Evolutionary conservation across 2,888 invertebrate genomes (phyloP).

Genomic region (Blomia tropicalis): DNA sequence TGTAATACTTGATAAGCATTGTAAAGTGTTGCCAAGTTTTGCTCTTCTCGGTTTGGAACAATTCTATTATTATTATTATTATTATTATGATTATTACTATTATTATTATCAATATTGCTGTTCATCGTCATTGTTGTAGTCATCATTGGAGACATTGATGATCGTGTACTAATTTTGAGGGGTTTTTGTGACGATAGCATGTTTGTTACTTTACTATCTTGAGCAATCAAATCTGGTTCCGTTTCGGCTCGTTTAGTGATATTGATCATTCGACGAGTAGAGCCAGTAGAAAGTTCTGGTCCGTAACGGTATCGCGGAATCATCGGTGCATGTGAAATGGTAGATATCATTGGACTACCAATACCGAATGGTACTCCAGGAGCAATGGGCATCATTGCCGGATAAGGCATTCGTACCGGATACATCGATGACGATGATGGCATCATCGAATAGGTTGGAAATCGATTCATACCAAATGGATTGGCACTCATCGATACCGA

Average conservation of each 20-base stretch:
- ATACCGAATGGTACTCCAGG: background rate
- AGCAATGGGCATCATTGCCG: background rate
- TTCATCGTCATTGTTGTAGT: too few species aligned
- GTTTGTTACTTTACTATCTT: background rate
- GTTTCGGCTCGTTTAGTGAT: constrained; percentile 8
- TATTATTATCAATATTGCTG: too few species aligned
- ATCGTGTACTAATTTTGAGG: background rate
- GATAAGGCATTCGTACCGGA: constrained; percentile 2
- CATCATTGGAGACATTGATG: too few species aligned
- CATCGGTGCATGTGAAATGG: background rate
- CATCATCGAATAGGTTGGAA: background rate
- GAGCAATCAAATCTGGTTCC: background rate
- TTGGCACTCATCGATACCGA: background rate
- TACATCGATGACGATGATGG: background rate
- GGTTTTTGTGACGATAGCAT: background rate
- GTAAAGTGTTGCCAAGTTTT: background rate
- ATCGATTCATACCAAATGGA: background rate
- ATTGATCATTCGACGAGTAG: background rate
- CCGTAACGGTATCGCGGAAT: background rate
- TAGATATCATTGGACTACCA: background rate
- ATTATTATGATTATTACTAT: background rate
- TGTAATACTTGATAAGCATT: constrained; percentile 8
- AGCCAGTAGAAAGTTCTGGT: background rate
- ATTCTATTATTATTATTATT: background rate
- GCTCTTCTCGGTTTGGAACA: background rate